Conservation (phyloP, 2,113 vertebrate genomes). For the Gracilinanus agilis region DNA sequence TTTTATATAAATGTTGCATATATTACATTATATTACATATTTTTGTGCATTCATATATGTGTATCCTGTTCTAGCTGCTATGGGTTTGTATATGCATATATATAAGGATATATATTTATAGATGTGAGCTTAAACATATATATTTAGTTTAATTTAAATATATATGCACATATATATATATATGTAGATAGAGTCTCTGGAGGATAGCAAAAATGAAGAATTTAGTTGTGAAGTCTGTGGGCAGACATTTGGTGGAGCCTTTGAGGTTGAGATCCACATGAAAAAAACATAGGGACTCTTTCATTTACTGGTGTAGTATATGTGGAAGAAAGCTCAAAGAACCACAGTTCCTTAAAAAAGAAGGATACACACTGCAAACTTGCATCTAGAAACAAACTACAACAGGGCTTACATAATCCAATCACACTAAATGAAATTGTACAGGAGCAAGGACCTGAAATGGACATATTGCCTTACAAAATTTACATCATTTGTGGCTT, state of each 20-base stretch:
- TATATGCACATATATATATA: too few relatives aligned
- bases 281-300: slow-evolving; percentile 98
- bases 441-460: slow-evolving; percentile 85
- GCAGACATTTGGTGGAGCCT: slow-evolving; percentile 85
- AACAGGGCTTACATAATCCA: slow-evolving; percentile 87
- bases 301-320: slow-evolving; percentile 91
- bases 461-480: slow-evolving; percentile 88
- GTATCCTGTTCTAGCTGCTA: background rate
- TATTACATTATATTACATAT: too few relatives aligned
- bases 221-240: slow-evolving; percentile 93
- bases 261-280: slow-evolving; percentile 93
- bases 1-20: too few relatives aligned
- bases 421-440: slow-evolving; percentile 91
- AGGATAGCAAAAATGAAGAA: slow-evolving; percentile 81
- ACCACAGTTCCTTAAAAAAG: slow-evolving; percentile 98
- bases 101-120: background rate
- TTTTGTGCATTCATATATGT: background rate
- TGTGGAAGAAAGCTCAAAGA: slow-evolving; percentile 97
- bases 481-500: slow-evolving; percentile 98
- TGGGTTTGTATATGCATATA: background rate
- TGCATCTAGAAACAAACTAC: slow-evolving; percentile 87
- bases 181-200: slow-evolving; percentile 56
- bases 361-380: slow-evolving; percentile 92
- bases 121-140: background rate
- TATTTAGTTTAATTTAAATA: too few relatives aligned